phyloP scores from a whole-genome alignment of 2,797 vertebrate genomes.

The Pseudopleuronectes americanus region DNA sequence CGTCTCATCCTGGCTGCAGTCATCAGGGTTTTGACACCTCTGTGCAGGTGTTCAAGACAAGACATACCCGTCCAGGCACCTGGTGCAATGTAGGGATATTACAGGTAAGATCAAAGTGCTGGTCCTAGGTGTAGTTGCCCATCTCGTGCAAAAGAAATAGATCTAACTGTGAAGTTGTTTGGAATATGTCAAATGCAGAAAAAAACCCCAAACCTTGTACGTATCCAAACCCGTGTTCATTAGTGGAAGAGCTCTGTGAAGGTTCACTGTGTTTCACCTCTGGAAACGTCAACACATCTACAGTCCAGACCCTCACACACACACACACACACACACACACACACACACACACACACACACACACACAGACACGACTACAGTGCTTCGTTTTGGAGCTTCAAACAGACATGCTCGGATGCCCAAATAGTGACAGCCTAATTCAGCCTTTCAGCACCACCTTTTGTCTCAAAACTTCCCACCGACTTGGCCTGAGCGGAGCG shows the following conservation, averaged over 20 bases:
- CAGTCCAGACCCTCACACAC: constrained; percentile 38
- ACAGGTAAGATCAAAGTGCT: constrained; percentile 65
- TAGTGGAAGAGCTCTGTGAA: constrained; percentile 56
- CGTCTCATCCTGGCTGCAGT: constrained; percentile 45
- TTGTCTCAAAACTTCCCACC: constrained; percentile 71
- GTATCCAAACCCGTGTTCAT: constrained; percentile 50
- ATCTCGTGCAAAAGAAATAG: background rate
- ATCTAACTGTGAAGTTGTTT: constrained; percentile 40
- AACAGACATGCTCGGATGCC: constrained; percentile 59
- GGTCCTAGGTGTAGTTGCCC: background rate
- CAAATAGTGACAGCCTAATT: constrained; percentile 79
- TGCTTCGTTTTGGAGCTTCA: constrained; percentile 56
- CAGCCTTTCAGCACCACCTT: constrained; percentile 75
- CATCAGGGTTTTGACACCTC: constrained; percentile 55
- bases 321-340: constrained; percentile 9
- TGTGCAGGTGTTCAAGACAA: constrained; percentile 67
- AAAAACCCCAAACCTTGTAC: constrained; percentile 24
- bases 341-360: constrained; percentile 31
- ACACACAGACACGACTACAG: constrained; percentile 5
- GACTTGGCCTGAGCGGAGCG: constrained; percentile 48
- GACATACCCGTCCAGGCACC: constrained; percentile 62
- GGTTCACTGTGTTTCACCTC: constrained; percentile 66
- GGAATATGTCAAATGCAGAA: constrained; percentile 50
- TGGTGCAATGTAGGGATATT: constrained; percentile 48
- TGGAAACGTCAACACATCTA: constrained; percentile 76